Conservation (phyloP, 2,797 vertebrate species). For the Pseudomugil gertrudae region DNA sequence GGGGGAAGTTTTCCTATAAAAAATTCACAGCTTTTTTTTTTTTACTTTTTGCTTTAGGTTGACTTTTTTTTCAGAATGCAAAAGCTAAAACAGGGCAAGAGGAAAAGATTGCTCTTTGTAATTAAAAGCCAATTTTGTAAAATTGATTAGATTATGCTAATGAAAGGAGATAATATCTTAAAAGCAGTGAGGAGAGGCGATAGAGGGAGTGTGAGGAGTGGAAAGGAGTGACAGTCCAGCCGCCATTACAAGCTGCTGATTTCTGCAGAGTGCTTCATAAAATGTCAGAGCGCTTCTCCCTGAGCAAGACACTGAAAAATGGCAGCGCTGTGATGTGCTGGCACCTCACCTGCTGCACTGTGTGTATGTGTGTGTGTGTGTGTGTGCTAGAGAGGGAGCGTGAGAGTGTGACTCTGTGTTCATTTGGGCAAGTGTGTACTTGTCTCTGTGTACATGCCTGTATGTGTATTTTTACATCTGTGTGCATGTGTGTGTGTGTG, state of each 20-base stretch:
- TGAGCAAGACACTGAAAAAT: slow-evolving; percentile 85
- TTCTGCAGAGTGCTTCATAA: slow-evolving; percentile 85
- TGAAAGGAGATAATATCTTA: slow-evolving; percentile 77
- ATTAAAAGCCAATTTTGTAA: slow-evolving; percentile 83
- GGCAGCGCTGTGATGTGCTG: slow-evolving; percentile 83
- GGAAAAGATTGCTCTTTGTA: slow-evolving; percentile 73
- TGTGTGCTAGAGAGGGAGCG: slow-evolving; percentile 13
- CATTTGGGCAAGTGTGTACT: slow-evolving; percentile 53
- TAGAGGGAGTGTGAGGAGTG: slow-evolving; percentile 66
- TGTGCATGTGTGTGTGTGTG: slow-evolving; percentile 23
- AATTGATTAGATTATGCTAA: slow-evolving; percentile 86
- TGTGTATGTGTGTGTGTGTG: slow-evolving; percentile 45
- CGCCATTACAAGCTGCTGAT: slow-evolving; percentile 86
- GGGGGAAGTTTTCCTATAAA: slow-evolving; percentile 7
- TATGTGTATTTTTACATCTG: slow-evolving; percentile 54
- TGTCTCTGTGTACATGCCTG: slow-evolving; percentile 42
- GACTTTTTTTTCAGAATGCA: slow-evolving; percentile 25
- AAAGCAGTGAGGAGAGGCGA: slow-evolving; percentile 70
- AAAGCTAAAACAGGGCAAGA: slow-evolving; percentile 54
- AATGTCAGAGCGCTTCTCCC: slow-evolving; percentile 88
- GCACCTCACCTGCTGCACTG: slow-evolving; percentile 86
- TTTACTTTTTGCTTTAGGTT: slow-evolving; percentile 36
- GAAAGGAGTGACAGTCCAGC: slow-evolving; percentile 81
- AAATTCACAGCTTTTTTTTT: slow-evolving; percentile 15
- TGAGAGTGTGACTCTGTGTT: slow-evolving; percentile 39